A percentile compares a stretch with the other conserved stretches of the same genome.
phyloP scores from a whole-genome alignment of 2,797 vertebrate genomes.

The Melanotaenia nigrans region DNA sequence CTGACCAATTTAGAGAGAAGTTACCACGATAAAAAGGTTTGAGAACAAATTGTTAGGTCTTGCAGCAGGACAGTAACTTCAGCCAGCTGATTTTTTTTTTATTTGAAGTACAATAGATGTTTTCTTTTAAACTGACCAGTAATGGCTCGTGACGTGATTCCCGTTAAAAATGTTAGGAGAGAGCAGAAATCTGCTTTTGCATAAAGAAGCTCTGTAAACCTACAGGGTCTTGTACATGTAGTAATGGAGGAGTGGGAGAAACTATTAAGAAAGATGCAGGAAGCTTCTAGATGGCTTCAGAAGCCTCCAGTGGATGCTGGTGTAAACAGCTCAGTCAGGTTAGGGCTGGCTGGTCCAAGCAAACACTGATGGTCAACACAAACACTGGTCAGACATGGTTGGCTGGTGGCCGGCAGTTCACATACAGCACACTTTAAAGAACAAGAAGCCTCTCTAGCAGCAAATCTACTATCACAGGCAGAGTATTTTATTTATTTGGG shows the following conservation, averaged over 20 bases:
- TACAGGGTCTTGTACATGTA: neutral
- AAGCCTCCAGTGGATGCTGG: neutral
- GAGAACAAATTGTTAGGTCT: neutral
- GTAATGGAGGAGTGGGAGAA: neutral
- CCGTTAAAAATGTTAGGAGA: neutral
- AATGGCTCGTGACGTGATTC: neutral
- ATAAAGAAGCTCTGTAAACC: neutral
- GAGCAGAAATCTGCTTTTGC: neutral
- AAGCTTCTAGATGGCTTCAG: neutral
- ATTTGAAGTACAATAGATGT: no score
- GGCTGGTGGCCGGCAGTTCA: no score
- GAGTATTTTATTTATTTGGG: neutral
- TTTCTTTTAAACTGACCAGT: neutral
- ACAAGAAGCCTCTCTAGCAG: no score
- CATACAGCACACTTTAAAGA: no score
- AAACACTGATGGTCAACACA: no score
- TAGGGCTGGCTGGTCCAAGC: neutral
- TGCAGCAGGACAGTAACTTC: neutral
- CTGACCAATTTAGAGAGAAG: no score
- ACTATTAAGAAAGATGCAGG: neutral
- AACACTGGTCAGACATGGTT: no score
- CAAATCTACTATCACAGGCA: neutral
- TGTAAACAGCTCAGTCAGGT: neutral
- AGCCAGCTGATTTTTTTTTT: no score
- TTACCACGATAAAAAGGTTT: neutral